These are phyloP conservation scores for Zoanthus gigantus DNA, from an alignment of 92 coral and sea anemone species.

Conservation along the genomic window DNA sequence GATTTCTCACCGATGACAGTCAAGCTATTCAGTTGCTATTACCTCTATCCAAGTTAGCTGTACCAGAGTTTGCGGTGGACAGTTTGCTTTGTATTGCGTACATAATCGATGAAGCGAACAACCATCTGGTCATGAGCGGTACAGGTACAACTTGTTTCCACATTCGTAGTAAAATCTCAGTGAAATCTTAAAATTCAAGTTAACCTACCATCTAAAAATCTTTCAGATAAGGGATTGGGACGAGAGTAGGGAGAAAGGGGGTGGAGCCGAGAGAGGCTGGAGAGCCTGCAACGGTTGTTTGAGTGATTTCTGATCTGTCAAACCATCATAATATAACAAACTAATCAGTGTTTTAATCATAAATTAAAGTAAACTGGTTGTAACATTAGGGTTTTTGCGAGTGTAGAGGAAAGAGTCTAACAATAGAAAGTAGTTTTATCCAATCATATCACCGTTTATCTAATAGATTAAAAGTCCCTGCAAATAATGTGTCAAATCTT, in stretches of 20 bases:
- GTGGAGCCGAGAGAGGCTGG: neutral
- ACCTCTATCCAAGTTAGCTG: conserved; percentile 70
- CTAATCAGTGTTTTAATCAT: neutral
- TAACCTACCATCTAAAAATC: neutral
- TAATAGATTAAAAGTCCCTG: too few species aligned
- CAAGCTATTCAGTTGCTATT: conserved; percentile 63
- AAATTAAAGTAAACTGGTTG: too few species aligned
- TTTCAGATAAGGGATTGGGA: neutral
- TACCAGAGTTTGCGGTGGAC: conserved; percentile 56
- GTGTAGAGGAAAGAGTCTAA: too few species aligned
- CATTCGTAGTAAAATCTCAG: neutral
- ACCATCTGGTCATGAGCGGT: conserved; percentile 72
- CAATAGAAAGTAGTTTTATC: too few species aligned
- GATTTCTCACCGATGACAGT: conserved; percentile 42
- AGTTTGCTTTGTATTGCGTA: conserved; percentile 75
- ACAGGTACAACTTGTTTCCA: conserved; percentile 49
- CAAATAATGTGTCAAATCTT: too few species aligned
- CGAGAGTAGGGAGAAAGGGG: neutral
- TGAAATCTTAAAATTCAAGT: neutral
- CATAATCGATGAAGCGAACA: conserved; percentile 71
- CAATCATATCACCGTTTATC: too few species aligned
- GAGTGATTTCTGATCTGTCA: too few species aligned
- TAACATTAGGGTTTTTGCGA: too few species aligned
- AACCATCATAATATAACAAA: neutral
- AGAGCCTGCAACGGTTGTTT: too few species aligned